A percentile compares a stretch with the other conserved stretches of the same genome.
phyloP scores from a whole-genome alignment of 2,888 invertebrate genomes.

The Crossocerus cetratus region DNA sequence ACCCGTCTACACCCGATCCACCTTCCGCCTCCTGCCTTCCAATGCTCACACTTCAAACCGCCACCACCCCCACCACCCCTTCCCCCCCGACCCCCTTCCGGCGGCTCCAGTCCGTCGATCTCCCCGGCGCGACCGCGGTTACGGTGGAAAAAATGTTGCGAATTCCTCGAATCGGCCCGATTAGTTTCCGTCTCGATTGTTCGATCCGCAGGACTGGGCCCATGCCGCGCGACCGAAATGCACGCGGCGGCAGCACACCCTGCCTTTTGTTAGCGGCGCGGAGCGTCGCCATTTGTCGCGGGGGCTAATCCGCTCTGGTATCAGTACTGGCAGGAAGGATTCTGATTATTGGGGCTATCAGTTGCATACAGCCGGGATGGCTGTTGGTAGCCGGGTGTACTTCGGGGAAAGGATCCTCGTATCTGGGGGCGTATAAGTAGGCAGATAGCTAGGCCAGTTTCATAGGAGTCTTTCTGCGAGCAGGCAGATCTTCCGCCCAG shows the following conservation, averaged over 20 bases:
- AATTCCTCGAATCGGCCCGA: slow-evolving; percentile 61
- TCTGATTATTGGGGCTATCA: no score
- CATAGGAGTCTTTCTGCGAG: no score
- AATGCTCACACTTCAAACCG: not conserved
- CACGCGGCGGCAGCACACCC: not conserved
- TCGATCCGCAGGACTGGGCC: slow-evolving; percentile 30
- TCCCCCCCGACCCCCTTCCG: not conserved
- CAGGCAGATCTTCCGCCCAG: not conserved
- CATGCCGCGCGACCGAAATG: not conserved
- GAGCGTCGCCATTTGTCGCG: no score
- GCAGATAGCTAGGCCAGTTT: no score
- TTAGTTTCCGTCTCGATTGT: slow-evolving; percentile 62
- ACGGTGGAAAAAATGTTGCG: slow-evolving; percentile 57
- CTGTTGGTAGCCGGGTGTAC: no score
- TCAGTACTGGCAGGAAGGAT: no score
- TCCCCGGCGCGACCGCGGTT: slow-evolving; percentile 44
- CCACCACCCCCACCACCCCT: slow-evolving; percentile 5
- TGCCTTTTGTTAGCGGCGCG: not conserved
- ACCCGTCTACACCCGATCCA: slow-evolving; percentile 4
- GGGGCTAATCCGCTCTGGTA: no score
- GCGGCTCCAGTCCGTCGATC: not conserved
- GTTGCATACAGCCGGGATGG: no score
- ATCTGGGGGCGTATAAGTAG: no score
- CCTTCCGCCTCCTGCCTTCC: not conserved
- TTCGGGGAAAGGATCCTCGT: no score